Conservation (phyloP, 1,140 invertebrate species). For the Cyclargus thomasi region DNA sequence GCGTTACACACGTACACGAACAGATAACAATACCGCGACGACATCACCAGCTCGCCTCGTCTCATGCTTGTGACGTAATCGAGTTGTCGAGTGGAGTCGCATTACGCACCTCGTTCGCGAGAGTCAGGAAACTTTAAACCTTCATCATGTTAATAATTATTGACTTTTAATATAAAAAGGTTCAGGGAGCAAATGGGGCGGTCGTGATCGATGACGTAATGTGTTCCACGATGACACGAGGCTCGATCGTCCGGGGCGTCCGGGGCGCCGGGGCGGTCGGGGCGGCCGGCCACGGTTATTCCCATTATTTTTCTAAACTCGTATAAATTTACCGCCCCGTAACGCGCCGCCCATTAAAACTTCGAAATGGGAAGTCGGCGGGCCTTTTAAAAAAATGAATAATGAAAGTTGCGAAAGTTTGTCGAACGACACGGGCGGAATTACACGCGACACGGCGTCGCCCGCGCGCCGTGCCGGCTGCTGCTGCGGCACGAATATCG, state of each 20-base stretch:
- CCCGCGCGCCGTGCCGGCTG: too few relatives aligned
- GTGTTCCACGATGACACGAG: neutral
- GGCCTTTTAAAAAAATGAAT: conserved; percentile 12
- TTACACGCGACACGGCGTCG: too few relatives aligned
- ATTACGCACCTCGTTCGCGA: neutral
- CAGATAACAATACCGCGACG: too few relatives aligned
- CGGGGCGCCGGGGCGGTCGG: too few relatives aligned
- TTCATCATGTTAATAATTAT: neutral
- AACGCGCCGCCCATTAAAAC: conserved; percentile 10
- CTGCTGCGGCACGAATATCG: neutral
- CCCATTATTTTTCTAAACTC: conserved; percentile 11
- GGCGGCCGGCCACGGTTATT: neutral
- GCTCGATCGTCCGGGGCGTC: neutral
- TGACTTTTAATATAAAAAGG: neutral
- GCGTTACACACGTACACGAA: too few relatives aligned
- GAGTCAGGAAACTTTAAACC: neutral
- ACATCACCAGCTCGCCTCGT: too few relatives aligned
- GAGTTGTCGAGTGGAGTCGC: neutral
- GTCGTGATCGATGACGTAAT: neutral
- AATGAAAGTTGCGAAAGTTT: neutral
- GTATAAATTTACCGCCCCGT: conserved; percentile 10
- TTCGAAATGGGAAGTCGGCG: neutral
- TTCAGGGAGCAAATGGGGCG: neutral
- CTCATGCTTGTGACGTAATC: neutral
- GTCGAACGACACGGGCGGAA: neutral